These are phyloP conservation scores for Notolabrus celidotus DNA, from an alignment of 2,797 vertebrate genomes.

Conservation along the genomic window DNA sequence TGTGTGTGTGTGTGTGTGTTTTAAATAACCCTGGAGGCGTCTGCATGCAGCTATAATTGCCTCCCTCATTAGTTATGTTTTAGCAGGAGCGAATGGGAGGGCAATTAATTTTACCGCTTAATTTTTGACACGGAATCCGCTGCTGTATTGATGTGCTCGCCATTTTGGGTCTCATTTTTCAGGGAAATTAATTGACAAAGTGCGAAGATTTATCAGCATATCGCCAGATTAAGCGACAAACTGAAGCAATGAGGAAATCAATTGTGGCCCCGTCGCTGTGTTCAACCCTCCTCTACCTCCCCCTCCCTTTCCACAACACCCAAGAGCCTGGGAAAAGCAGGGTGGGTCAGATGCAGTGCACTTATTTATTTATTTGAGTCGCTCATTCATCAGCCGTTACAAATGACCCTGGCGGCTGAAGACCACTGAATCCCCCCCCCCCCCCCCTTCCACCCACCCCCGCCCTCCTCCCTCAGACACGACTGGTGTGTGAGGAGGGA, in stretches of 20 bases:
- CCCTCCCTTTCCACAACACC: conserved; percentile 24
- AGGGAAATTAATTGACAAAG: conserved; percentile 88
- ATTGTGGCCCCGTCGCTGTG: conserved; percentile 82
- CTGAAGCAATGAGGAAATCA: conserved; percentile 88
- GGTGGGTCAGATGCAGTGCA: conserved; percentile 77
- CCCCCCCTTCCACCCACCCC: conserved; percentile 16
- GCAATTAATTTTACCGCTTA: conserved; percentile 89
- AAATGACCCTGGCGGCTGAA: conserved; percentile 82
- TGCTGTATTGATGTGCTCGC: conserved; percentile 85
- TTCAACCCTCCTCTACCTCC: conserved; percentile 43
- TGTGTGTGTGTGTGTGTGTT: conserved; percentile 72
- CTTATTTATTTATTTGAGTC: conserved; percentile 86
- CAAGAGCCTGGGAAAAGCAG: conserved; percentile 75
- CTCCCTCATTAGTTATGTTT: conserved; percentile 90
- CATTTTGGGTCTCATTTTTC: conserved; percentile 86
- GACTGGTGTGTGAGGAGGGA: conserved; percentile 67
- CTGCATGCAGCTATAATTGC: conserved; percentile 86
- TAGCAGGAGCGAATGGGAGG: conserved; percentile 85
- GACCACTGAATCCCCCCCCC: conserved; percentile 61
- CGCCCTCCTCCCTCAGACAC: conserved; percentile 59
- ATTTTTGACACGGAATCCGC: conserved; percentile 86
- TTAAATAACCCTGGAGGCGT: conserved; percentile 85
- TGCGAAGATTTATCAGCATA: conserved; percentile 87
- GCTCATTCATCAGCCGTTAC: conserved; percentile 85
- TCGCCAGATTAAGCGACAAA: conserved; percentile 88